Conservation (phyloP, 2,888 invertebrate genomes). For the Tenthredo amoena region DNA sequence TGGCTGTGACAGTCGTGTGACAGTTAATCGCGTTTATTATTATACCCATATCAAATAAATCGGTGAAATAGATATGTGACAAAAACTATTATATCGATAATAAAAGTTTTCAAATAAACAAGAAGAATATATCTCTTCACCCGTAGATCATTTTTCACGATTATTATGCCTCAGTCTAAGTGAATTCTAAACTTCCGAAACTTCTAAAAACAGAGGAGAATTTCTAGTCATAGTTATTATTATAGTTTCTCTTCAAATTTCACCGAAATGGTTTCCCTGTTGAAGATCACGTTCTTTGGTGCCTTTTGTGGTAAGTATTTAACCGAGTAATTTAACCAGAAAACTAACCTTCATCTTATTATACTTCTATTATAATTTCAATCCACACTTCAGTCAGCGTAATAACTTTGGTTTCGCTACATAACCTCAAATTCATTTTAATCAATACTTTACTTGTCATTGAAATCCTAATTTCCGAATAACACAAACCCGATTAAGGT, state of each 20-base stretch:
- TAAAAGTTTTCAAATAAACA: not conserved
- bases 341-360: not conserved
- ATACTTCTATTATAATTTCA: not conserved
- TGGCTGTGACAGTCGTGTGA: conserved; percentile 4
- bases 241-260: not conserved
- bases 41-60: not conserved
- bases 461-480: conserved; percentile 56
- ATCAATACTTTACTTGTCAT: conserved; percentile 62
- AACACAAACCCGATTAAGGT: conserved; percentile 20
- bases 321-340: not conserved
- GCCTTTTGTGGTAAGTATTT: conserved; percentile 70
- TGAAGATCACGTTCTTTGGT: conserved; percentile 67
- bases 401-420: not conserved
- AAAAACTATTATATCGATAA: not conserved
- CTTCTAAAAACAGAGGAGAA: not conserved
- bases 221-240: not conserved
- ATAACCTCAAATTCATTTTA: conserved; percentile 60
- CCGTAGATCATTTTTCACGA: not conserved
- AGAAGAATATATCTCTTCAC: not conserved
- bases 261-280: conserved; percentile 69
- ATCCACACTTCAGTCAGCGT: not conserved
- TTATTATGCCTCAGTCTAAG: not conserved
- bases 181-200: not conserved
- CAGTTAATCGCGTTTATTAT: conserved; percentile 1
- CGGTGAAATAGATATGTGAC: not conserved